Percentiles rank a stretch among this genome's conserved stretches.
These are phyloP conservation scores for Siderastrea radians DNA, from an alignment of 92 coral and sea anemone genomes.

Conservation along the genomic window DNA sequence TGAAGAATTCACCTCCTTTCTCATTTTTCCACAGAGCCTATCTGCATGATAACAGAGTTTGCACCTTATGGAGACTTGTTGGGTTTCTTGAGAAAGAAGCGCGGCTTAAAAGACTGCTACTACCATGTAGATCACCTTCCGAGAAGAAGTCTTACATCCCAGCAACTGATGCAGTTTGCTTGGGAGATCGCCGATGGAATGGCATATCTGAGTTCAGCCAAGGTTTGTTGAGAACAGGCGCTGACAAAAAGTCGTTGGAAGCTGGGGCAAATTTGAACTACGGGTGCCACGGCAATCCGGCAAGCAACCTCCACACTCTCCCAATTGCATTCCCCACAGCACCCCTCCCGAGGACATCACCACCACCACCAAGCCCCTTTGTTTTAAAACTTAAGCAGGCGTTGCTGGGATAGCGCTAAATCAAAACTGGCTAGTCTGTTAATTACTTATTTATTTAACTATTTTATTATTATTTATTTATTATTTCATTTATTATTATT, in stretches of 20 bases:
- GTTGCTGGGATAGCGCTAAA: no score
- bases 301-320: no score
- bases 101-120: conserved; percentile 70
- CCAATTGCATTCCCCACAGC: no score
- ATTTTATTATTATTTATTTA: not conserved
- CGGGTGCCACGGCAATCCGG: no score
- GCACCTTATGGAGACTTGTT: conserved; percentile 73
- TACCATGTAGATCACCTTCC: conserved; percentile 33
- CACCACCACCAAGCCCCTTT: no score
- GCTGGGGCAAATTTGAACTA: no score
- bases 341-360: no score
- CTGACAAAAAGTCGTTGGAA: no score
- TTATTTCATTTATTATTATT: not conserved
- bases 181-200: conserved; percentile 81
- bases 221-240: conserved; percentile 21
- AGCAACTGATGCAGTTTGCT: conserved; percentile 67
- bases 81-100: conserved; percentile 71
- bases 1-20: not conserved
- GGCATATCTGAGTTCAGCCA: conserved; percentile 61
- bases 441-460: no score
- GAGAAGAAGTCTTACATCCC: conserved; percentile 33
- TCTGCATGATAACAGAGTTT: conserved; percentile 69
- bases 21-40: conserved; percentile 47
- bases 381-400: no score
- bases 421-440: no score